Conservation (phyloP, 2,797 vertebrate genomes). For the Orientallactaga sibirica region DNA sequence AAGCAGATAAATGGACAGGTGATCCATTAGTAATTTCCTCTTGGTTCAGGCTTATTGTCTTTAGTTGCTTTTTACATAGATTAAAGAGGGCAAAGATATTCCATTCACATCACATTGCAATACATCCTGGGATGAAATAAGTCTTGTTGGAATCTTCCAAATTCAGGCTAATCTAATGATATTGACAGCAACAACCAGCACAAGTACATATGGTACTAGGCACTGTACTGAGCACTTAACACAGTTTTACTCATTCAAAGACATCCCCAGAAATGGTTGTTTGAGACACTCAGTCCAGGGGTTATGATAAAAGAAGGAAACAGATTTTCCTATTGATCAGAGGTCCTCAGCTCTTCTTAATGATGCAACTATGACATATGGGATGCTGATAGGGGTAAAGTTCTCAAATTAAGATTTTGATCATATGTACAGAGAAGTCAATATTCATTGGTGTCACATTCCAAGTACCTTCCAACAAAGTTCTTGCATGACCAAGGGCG, state of each 20-base stretch:
- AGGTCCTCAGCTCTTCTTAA: not conserved
- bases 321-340: not conserved
- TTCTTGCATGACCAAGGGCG: not conserved
- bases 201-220: not conserved
- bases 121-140: slow-evolving; percentile 76
- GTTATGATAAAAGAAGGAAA: slow-evolving; percentile 57
- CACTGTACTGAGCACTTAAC: not conserved
- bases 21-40: slow-evolving; percentile 42
- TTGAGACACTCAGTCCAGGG: slow-evolving; percentile 20
- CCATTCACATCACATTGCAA: slow-evolving; percentile 62
- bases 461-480: not conserved
- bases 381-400: not conserved
- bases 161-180: slow-evolving; percentile 26
- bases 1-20: slow-evolving; percentile 2
- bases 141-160: slow-evolving; percentile 17
- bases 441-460: not conserved
- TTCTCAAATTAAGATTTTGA: not conserved
- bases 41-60: slow-evolving; percentile 26
- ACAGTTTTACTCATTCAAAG: not conserved
- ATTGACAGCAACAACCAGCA: not conserved
- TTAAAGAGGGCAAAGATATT: slow-evolving; percentile 57
- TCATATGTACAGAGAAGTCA: not conserved
- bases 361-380: not conserved
- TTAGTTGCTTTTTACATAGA: slow-evolving; percentile 76
- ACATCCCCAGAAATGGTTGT: slow-evolving; percentile 42